A percentile compares a stretch with the other conserved stretches of the same genome.
phyloP scores from a whole-genome alignment of 2,888 invertebrate genomes.

The Alviniconcha strummeri region DNA sequence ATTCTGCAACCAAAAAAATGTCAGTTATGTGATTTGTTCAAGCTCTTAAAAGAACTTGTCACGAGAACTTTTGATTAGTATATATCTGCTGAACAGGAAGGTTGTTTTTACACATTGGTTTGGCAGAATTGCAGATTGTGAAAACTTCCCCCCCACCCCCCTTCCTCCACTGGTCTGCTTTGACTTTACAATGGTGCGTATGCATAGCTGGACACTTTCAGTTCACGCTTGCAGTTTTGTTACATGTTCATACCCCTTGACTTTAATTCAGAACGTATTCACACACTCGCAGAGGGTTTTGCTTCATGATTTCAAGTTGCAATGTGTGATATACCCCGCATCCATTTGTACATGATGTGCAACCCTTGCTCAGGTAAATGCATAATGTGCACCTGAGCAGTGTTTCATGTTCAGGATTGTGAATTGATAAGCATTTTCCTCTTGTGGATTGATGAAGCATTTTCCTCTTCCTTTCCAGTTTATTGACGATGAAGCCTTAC shows the following conservation, averaged over 20 bases:
- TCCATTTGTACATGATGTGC: neutral
- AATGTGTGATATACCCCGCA: neutral
- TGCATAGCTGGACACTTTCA: too few relatives aligned
- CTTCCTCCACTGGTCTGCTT: neutral
- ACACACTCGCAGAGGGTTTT: neutral
- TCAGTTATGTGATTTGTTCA: too few relatives aligned
- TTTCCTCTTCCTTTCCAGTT: constrained; percentile 33
- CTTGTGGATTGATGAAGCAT: neutral
- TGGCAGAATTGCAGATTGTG: neutral
- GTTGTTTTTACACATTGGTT: too few relatives aligned
- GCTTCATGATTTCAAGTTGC: neutral
- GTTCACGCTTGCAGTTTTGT: neutral
- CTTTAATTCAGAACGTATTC: neutral
- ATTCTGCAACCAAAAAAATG: too few relatives aligned
- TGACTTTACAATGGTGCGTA: too few relatives aligned
- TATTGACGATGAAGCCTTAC: constrained; percentile 32
- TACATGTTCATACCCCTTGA: neutral
- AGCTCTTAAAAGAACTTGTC: too few relatives aligned
- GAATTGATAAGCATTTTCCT: neutral
- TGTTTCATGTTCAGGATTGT: too few relatives aligned
- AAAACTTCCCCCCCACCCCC: neutral
- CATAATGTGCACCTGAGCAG: neutral
- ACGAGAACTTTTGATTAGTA: too few relatives aligned
- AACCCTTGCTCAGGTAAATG: neutral
- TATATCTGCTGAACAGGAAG: too few relatives aligned